Conservation (phyloP, 92 coral and sea anemone genomes). For the Hydrozoanthus gracilis region DNA sequence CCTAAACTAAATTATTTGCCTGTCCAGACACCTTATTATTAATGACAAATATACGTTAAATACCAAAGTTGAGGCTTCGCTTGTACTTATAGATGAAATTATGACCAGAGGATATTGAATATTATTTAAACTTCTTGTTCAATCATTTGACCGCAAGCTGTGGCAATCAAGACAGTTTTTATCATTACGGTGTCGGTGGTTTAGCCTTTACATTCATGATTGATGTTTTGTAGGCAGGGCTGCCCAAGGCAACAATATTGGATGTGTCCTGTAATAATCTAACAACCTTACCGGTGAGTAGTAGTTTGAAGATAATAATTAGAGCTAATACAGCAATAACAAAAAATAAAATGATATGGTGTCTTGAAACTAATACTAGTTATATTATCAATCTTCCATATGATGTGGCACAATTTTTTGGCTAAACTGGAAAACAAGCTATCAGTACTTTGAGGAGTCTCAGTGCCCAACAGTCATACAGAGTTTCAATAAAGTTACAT, state of each 20-base stretch:
- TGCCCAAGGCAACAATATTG: constrained; percentile 85
- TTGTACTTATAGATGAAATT: background rate
- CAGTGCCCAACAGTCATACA: no score
- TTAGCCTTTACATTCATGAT: background rate
- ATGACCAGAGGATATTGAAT: background rate
- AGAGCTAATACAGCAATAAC: background rate
- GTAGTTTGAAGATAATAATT: no score
- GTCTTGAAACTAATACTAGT: no score
- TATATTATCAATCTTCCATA: no score
- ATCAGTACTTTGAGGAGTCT: no score
- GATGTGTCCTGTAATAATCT: constrained; percentile 90
- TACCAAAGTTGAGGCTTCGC: background rate
- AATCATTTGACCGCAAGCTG: background rate
- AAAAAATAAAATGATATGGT: no score
- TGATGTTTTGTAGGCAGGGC: constrained; percentile 62
- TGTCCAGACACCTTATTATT: background rate
- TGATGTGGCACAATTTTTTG: no score
- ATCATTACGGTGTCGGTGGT: background rate
- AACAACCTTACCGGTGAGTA: constrained; percentile 79
- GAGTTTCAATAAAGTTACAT: no score
- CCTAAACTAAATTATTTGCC: background rate
- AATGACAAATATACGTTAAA: background rate
- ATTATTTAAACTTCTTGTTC: background rate
- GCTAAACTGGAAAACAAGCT: no score
- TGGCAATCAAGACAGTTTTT: background rate